phyloP scores from a whole-genome alignment of 2,888 invertebrate species.

The Spicauda simplicius region DNA sequence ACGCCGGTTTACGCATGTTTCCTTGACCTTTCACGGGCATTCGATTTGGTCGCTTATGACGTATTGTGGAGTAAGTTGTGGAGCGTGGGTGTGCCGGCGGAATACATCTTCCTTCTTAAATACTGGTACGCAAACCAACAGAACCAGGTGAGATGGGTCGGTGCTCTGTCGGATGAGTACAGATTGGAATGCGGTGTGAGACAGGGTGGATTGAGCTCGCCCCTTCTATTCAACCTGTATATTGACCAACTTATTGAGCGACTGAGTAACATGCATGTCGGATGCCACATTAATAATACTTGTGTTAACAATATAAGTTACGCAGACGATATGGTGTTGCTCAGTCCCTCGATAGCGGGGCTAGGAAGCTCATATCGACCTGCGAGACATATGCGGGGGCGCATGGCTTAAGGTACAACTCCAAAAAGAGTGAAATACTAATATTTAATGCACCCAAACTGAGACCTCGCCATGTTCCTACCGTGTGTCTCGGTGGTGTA shows the following conservation, averaged over 20 bases:
- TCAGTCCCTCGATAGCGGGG: constrained; percentile 40
- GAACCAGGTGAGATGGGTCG: constrained; percentile 40
- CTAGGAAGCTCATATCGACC: constrained; percentile 46
- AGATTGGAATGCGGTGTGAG: constrained; percentile 44
- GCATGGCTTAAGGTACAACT: constrained; percentile 17
- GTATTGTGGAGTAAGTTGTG: constrained; percentile 34
- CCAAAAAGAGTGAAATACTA: too few species aligned
- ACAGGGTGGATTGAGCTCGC: constrained; percentile 37
- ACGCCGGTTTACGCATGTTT: too few species aligned
- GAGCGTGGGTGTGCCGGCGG: constrained; percentile 15
- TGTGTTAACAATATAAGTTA: too few species aligned
- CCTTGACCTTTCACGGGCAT: too few species aligned
- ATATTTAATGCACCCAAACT: too few species aligned
- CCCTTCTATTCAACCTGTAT: constrained; percentile 18
- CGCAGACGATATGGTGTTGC: constrained; percentile 45
- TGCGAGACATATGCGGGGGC: constrained; percentile 48
- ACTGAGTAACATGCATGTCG: constrained; percentile 40
- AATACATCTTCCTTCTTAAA: constrained; percentile 1
- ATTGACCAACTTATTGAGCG: constrained; percentile 40
- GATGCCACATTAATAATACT: constrained; percentile 41
- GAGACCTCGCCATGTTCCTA: not conserved
- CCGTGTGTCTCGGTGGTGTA: not conserved
- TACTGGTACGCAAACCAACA: too few species aligned
- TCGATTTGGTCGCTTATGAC: constrained; percentile 33
- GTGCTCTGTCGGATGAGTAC: constrained; percentile 34